Conservation (phyloP, 2,113 vertebrate genomes). For the Hypocryptadius cinnamomeus region DNA sequence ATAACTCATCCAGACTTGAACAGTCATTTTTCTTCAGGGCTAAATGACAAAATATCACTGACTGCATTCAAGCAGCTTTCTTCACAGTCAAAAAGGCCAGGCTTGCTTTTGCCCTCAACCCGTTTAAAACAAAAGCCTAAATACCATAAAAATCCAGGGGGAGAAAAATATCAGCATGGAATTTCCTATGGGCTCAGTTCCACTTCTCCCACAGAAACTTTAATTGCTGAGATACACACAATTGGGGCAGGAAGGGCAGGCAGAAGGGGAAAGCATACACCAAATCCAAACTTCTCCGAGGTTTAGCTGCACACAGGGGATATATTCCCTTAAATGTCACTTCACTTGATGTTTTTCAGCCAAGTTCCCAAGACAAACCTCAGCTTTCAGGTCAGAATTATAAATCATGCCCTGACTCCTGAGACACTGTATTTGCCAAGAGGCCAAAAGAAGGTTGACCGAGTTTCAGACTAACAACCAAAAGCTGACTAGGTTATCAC, state of each 20-base stretch:
- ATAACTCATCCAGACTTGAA: not conserved
- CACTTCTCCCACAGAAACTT: not conserved
- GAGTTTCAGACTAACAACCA: not conserved
- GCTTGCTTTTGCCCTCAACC: not conserved
- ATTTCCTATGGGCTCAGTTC: constrained; percentile 8
- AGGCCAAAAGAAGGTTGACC: not conserved
- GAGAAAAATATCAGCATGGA: not conserved
- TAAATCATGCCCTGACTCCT: not conserved
- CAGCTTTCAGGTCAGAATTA: not conserved
- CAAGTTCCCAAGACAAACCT: not conserved
- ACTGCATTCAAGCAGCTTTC: not conserved
- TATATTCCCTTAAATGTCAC: not conserved
- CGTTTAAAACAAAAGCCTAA: not conserved
- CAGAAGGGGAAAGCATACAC: not conserved
- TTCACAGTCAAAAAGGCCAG: not conserved
- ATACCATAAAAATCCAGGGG: not conserved
- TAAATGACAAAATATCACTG: not conserved
- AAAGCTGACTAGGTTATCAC: not conserved
- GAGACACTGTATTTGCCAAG: not conserved
- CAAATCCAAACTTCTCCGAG: not conserved
- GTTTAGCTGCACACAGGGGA: not conserved
- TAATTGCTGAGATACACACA: not conserved
- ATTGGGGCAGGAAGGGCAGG: not conserved
- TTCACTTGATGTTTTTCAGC: not conserved
- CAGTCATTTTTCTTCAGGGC: not conserved